These are phyloP conservation scores for Leptura quadrifasciata DNA, from an alignment of 2,888 invertebrate genomes.

Conservation along the genomic window DNA sequence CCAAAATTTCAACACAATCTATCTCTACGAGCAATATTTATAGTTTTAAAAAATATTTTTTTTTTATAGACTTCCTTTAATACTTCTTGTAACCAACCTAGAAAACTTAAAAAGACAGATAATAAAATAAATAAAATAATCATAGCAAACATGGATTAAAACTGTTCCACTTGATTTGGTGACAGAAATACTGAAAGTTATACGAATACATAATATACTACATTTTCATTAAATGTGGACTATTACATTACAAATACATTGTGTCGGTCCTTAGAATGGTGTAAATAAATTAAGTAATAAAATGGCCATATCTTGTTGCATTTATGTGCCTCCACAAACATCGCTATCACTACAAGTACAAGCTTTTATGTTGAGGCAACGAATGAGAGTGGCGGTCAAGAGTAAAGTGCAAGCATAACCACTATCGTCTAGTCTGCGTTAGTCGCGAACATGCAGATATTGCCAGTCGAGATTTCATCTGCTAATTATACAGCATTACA, in stretches of 20 bases:
- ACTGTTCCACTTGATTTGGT: too few species aligned
- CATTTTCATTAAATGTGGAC: neutral
- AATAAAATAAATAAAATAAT: too few species aligned
- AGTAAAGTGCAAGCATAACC: constrained; percentile 39
- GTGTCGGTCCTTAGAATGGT: constrained; percentile 16
- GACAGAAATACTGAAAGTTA: neutral
- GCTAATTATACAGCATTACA: constrained; percentile 64
- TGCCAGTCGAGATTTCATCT: constrained; percentile 52
- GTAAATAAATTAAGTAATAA: constrained; percentile 43
- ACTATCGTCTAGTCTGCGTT: constrained; percentile 24
- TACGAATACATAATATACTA: neutral
- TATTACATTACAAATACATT: constrained; percentile 29
- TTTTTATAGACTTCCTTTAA: too few species aligned
- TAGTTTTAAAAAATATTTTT: too few species aligned
- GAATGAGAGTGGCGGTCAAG: constrained; percentile 45
- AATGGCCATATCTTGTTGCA: constrained; percentile 39
- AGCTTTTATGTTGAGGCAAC: constrained; percentile 41
- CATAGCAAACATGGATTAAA: too few species aligned
- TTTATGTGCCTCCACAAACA: constrained; percentile 40
- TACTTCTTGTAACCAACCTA: too few species aligned
- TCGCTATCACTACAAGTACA: constrained; percentile 39
- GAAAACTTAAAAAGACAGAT: too few species aligned
- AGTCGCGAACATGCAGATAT: constrained; percentile 39
- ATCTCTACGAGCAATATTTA: too few species aligned
- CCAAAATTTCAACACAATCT: too few species aligned